A percentile compares a stretch with the other conserved stretches of the same genome.
Evolutionary conservation across 2,888 invertebrate genomes (phyloP).

Genomic region (Perizoma affinitatum): DNA sequence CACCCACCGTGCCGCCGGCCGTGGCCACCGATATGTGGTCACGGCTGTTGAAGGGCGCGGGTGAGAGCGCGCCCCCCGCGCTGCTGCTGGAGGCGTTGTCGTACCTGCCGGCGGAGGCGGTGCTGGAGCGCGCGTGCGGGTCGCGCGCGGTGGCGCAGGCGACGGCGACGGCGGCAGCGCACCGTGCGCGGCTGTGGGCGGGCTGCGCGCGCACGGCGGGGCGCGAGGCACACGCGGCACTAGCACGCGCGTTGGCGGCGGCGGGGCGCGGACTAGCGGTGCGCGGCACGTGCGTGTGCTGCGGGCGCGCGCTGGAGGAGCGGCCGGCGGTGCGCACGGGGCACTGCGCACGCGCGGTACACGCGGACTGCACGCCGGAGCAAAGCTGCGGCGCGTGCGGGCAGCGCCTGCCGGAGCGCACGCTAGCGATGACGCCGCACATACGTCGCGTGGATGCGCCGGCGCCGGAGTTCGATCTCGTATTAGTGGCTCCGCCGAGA

Average conservation of each 20-base stretch:
- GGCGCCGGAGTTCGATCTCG: constrained; percentile 52
- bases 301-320: constrained; percentile 53
- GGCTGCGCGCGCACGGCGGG: constrained; percentile 50
- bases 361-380: constrained; percentile 59
- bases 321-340: constrained; percentile 54
- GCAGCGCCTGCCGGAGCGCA: constrained; percentile 45
- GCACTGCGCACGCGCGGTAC: constrained; percentile 69
- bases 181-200: constrained; percentile 48
- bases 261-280: constrained; percentile 63
- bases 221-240: constrained; percentile 58
- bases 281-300: constrained; percentile 62
- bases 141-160: constrained; percentile 54
- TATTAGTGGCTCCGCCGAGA: constrained; percentile 69
- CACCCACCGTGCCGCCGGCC: constrained; percentile 55
- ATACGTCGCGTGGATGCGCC: constrained; percentile 38
- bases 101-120: constrained; percentile 59
- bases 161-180: constrained; percentile 49
- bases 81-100: constrained; percentile 65
- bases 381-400: constrained; percentile 61
- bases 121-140: constrained; percentile 53
- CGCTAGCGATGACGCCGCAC: constrained; percentile 44
- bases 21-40: constrained; percentile 60
- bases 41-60: constrained; percentile 52
- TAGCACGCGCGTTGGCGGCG: constrained; percentile 59
- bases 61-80: constrained; percentile 51